Evolutionary conservation across 2,113 vertebrate genomes (phyloP).

Genomic region (Origma solitaria): DNA sequence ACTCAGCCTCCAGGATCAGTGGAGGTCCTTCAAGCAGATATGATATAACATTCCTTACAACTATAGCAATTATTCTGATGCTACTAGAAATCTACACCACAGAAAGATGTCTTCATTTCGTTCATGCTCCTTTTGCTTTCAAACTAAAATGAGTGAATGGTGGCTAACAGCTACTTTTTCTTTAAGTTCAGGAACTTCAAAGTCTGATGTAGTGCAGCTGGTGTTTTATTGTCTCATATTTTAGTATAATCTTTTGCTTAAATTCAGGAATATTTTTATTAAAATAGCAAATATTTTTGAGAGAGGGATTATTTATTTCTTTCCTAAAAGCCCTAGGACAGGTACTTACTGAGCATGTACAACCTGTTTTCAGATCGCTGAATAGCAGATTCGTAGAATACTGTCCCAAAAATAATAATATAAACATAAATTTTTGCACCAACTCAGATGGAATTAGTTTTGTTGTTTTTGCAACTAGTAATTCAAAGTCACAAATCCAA

Average conservation of each 20-base stretch:
- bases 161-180: neutral
- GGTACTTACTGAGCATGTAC: neutral
- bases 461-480: neutral
- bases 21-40: neutral
- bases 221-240: neutral
- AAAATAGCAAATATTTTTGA: neutral
- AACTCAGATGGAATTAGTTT: neutral
- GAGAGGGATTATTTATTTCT: neutral
- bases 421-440: neutral
- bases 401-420: neutral
- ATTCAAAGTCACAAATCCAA: neutral
- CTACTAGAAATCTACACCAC: neutral
- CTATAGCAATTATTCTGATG: neutral
- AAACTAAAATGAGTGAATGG: neutral
- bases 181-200: neutral
- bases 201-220: neutral
- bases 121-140: neutral
- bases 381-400: neutral
- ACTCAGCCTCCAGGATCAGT: neutral
- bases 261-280: neutral
- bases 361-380: neutral
- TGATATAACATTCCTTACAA: neutral
- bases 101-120: neutral
- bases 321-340: neutral
- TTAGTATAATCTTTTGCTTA: neutral